Base-by-base conservation (phyloP, 2,888 invertebrate genomes). In the Candidula unifasciata region DNA sequence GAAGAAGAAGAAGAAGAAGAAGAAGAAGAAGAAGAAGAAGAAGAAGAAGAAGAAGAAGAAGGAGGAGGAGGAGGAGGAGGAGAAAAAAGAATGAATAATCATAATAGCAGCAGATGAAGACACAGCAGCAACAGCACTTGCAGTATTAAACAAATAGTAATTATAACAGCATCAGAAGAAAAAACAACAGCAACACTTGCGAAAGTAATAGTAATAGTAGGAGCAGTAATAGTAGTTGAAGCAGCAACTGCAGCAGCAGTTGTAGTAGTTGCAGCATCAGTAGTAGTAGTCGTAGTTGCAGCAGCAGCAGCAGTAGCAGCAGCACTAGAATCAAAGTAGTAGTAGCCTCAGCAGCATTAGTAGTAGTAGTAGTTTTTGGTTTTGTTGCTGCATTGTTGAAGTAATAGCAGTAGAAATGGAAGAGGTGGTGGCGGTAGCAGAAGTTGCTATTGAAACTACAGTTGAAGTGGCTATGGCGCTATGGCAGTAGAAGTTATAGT, bases 1-100 rank as follows among this genome's bases (percentile, higher is more conserved):
- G 76, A 76, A 76, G 76, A 76, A 76, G 76, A 76, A 76, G 76
- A 76, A 76, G 76, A 76, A 76, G 76, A 73, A 73, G 73, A 73
- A 73, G 73, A 73, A 73, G 73, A 73, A 73, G 73, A 73, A 73
- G 73, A 73, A 73, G 73, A 73, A 76, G 76, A 76, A 76, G 76
- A 76, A 76, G 76, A 76, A 76, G 76, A 76, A 76, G 76, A 76
- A 76, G 76, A 33, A 76, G 44, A 33, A 76, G 76, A 37, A 76
- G 16, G 6, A 66, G n/a, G 6, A 66, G 2, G 6, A 44, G 44
- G 6, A 44, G 44, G 13, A 44, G 44, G 6, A 44, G 44, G 13
- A 44, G 44, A 10, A 44, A 10, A 10, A 44, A 13, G 44, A 1
- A 44, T 3, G 10, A 60, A 18, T 60, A 60, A 18, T 60, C 5